phyloP scores from a whole-genome alignment of 2,797 vertebrate species.

The Acridotheres tristis region DNA sequence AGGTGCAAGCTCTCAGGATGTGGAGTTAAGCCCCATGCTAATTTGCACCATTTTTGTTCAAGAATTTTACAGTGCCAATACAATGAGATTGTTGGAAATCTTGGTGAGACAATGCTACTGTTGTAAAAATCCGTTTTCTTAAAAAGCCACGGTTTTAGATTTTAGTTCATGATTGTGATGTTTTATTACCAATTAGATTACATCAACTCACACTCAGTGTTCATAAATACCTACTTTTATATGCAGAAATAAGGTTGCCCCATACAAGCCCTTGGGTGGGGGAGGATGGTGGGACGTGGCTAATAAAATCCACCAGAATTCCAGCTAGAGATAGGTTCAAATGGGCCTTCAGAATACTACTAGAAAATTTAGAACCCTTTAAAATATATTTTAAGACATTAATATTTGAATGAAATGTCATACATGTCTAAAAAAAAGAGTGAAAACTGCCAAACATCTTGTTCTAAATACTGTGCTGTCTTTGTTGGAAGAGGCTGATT shows the following conservation, averaged over 20 bases:
- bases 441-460: conserved; percentile 22
- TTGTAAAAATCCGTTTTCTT: not conserved
- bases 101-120: not conserved
- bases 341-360: not conserved
- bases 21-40: not conserved
- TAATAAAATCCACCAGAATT: not conserved
- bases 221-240: conserved; percentile 11
- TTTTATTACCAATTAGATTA: not conserved
- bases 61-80: not conserved
- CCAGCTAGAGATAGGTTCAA: not conserved
- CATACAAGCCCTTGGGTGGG: not conserved
- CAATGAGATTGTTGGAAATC: not conserved
- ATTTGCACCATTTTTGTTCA: not conserved
- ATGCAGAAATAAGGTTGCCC: not conserved
- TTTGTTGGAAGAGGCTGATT: conserved; percentile 33
- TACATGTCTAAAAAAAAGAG: not conserved
- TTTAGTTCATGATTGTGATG: not conserved
- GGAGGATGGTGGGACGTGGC: not conserved
- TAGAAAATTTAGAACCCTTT: not conserved
- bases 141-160: not conserved
- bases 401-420: not conserved
- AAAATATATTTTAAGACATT: not conserved
- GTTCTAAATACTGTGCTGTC: conserved; percentile 11
- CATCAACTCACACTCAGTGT: conserved; percentile 7
- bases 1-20: not conserved